A percentile compares a stretch with the other conserved stretches of the same genome.
phyloP scores from a whole-genome alignment of 2,888 invertebrate species.

The Philereme vetulata region DNA sequence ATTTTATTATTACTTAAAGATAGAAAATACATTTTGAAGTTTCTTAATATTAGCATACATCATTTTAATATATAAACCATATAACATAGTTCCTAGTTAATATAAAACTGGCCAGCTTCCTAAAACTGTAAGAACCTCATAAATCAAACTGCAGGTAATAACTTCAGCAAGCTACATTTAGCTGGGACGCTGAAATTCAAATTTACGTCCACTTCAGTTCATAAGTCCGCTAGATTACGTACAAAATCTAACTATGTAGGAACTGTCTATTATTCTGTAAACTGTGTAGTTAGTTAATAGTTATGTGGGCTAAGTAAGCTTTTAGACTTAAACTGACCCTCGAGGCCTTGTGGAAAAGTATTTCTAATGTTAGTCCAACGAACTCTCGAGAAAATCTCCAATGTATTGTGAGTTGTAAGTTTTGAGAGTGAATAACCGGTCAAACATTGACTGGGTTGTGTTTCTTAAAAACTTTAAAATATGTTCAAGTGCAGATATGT shows the following conservation, averaged over 20 bases:
- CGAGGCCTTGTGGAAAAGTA: neutral
- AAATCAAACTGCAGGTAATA: constrained; percentile 15
- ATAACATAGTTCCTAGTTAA: too few relatives aligned
- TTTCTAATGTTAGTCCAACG: too few relatives aligned
- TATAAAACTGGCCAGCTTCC: neutral
- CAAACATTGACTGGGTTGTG: too few relatives aligned
- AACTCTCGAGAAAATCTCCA: too few relatives aligned
- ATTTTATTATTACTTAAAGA: too few relatives aligned
- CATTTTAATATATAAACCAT: too few relatives aligned
- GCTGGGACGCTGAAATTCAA: constrained; percentile 31
- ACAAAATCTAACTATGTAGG: constrained; percentile 14
- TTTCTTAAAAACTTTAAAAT: too few relatives aligned
- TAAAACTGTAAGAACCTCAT: constrained; percentile 10
- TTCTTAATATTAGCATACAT: too few relatives aligned
- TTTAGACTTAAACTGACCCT: constrained; percentile 1
- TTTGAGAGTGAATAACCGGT: too few relatives aligned
- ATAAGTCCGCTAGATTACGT: constrained; percentile 17
- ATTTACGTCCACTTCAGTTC: constrained; percentile 29
- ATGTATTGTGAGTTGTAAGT: too few relatives aligned
- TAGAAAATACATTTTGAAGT: too few relatives aligned
- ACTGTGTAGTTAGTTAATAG: neutral
- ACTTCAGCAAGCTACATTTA: constrained; percentile 23
- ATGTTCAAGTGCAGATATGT: too few relatives aligned
- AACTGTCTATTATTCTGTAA: constrained; percentile 3
- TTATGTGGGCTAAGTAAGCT: constrained; percentile 2